phyloP scores from a whole-genome alignment of 2,888 invertebrate species.

The Tenthredo notha region DNA sequence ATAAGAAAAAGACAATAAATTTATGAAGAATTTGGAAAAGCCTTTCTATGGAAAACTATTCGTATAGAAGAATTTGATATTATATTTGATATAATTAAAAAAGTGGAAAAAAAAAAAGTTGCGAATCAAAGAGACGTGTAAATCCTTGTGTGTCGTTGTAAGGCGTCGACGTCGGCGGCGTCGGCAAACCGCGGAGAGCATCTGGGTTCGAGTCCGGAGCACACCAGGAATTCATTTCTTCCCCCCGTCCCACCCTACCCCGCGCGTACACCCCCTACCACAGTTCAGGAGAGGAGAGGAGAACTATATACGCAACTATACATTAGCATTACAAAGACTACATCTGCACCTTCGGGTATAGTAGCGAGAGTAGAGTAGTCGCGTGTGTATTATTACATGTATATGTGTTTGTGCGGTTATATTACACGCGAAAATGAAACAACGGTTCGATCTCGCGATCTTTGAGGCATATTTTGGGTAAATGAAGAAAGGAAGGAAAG shows the following conservation, averaged over 20 bases:
- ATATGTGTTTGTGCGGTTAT: not conserved
- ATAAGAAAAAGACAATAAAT: not conserved
- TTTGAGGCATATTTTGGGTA: not conserved
- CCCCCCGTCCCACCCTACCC: not conserved
- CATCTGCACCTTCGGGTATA: constrained; percentile 65
- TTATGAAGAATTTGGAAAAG: not conserved
- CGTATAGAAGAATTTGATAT: too few species aligned
- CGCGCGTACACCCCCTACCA: not conserved
- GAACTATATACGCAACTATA: constrained; percentile 41
- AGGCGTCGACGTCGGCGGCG: constrained; percentile 23
- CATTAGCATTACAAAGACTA: constrained; percentile 70
- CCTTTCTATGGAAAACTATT: too few species aligned
- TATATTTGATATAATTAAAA: too few species aligned
- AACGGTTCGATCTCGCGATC: not conserved
- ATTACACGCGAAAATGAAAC: not conserved
- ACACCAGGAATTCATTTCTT: constrained; percentile 32
- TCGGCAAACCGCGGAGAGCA: constrained; percentile 60
- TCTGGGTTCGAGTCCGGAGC: constrained; percentile 38
- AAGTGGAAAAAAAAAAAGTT: not conserved
- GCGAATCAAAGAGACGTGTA: not conserved
- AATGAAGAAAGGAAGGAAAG: too few species aligned
- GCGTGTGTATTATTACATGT: not conserved
- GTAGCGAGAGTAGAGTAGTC: not conserved
- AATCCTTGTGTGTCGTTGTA: not conserved
- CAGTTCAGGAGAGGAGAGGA: not conserved